Evolutionary conservation across 2,113 vertebrate species (phyloP), one percentile per base, ranked within the genome.

Genomic region (Anhinga anhinga): DNA sequence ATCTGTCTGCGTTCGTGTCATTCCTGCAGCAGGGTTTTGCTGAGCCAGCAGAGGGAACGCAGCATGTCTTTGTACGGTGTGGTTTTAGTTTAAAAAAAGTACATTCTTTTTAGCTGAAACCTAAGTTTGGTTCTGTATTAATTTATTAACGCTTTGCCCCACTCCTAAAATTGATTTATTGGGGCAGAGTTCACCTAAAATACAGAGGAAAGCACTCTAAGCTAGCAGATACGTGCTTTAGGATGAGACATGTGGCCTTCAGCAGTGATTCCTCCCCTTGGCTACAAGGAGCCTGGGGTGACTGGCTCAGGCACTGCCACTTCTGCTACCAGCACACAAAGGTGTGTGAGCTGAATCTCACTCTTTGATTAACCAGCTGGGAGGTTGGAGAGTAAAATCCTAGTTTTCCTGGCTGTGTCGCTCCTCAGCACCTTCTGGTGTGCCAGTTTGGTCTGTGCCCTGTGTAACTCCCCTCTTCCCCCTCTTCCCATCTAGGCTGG

Each of bases 401-500:
- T 2, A 10, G 1, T 66, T 49, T 27, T 82, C 44, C 26, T 74
- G 36, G 3, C 69, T 11, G 1, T 9, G 4, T 40, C 1, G 0
- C 15, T 61, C 42, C 58, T 63, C 44, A 12, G 38, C 44, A 34
- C 49, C 55, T 47, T 38, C n/a, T 26, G 36, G 19, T 17, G 14
- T 15, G 14, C 11, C 19, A 5, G 5, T 14, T 47, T 2, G 7
- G 13, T 40, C 42, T 7, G 5, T 7, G 10, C 32, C 36, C 27
- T 1, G 0, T 2, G 3, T 85, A 66, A 92, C 40, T 50, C 20
- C 63, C 23, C 7, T 58, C 44, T 49, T 49, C 32, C 27, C 83
- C 42, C 29, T 74, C 7, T 73, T 86, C 89, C 72, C 49, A 11
- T 59, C 7, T 38, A 99, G 99, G 99, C 99, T 2, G 99, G 99